Evolutionary conservation across 2,888 invertebrate genomes (phyloP).

Genomic region (Galerucella pusilla): DNA sequence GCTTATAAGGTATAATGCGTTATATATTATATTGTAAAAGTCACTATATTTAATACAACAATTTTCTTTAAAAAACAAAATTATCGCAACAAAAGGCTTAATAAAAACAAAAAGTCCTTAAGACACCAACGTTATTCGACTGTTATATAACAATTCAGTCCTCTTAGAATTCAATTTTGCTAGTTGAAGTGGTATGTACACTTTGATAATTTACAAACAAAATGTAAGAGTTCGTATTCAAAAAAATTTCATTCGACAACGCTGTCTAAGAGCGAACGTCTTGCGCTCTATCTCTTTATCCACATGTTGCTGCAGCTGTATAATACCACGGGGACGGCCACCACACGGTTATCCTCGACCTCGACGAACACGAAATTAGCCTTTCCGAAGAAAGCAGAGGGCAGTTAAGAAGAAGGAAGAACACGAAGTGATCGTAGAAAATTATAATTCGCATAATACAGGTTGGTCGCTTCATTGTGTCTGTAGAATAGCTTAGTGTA

Average conservation of each 20-base stretch:
- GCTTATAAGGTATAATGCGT: too few species aligned
- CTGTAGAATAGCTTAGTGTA: neutral
- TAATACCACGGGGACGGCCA: neutral
- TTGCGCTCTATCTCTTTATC: conserved; percentile 40
- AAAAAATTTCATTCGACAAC: conserved; percentile 19
- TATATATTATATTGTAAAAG: too few species aligned
- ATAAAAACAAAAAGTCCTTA: too few species aligned
- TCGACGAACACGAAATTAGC: conserved; percentile 8
- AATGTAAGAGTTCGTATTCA: neutral
- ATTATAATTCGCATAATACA: conserved; percentile 39
- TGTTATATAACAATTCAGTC: too few species aligned
- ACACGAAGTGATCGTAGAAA: conserved; percentile 35
- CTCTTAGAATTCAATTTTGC: too few species aligned
- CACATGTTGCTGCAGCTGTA: conserved; percentile 52
- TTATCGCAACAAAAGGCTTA: too few species aligned
- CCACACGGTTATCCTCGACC: conserved; percentile 12
- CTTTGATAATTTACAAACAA: neutral
- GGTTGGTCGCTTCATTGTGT: conserved; percentile 17
- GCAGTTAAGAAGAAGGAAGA: conserved; percentile 19
- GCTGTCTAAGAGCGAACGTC: conserved; percentile 21
- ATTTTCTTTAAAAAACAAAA: too few species aligned
- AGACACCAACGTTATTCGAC: too few species aligned
- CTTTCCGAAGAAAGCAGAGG: conserved; percentile 36
- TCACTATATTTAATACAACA: too few species aligned
- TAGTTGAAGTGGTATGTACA: too few species aligned